Evolutionary conservation across 2,888 invertebrate genomes (phyloP).

Genomic region (Augiades crinisus): DNA sequence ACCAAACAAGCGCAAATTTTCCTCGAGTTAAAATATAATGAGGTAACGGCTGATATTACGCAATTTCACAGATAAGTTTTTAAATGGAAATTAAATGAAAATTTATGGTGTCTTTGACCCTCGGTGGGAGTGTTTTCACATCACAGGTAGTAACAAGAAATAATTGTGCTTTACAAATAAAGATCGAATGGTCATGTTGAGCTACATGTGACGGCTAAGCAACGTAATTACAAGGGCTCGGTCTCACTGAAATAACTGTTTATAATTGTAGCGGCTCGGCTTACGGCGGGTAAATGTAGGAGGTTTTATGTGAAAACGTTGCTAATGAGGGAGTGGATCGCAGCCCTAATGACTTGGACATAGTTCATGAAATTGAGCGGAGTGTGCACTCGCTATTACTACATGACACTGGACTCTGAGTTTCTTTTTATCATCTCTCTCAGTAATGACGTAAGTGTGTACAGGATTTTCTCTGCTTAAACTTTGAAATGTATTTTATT

Average conservation of each 20-base stretch:
- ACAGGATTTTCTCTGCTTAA: conserved; percentile 7
- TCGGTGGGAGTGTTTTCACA: conserved; percentile 1
- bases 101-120: conserved; percentile 35
- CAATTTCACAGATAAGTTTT: conserved; percentile 58
- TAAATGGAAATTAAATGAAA: conserved; percentile 44
- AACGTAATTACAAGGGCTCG: conserved; percentile 63
- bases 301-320: conserved; percentile 72
- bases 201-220: conserved; percentile 67
- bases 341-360: conserved; percentile 65
- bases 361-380: conserved; percentile 48
- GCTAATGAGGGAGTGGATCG: conserved; percentile 67
- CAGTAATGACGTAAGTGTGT: conserved; percentile 20
- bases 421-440: conserved; percentile 15
- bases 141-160: conserved; percentile 22
- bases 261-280: conserved; percentile 64
- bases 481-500: conserved; percentile 1
- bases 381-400: conserved; percentile 30
- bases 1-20: conserved; percentile 63
- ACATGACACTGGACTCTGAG: conserved; percentile 24
- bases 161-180: conserved; percentile 37
- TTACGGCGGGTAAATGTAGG: conserved; percentile 61
- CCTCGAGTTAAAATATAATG: conserved; percentile 65
- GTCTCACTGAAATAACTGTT: conserved; percentile 72
- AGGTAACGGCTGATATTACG: conserved; percentile 60
- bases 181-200: conserved; percentile 56